Evolutionary conservation across 1,140 invertebrate species (phyloP).

Genomic region (Drosophila pachea): DNA sequence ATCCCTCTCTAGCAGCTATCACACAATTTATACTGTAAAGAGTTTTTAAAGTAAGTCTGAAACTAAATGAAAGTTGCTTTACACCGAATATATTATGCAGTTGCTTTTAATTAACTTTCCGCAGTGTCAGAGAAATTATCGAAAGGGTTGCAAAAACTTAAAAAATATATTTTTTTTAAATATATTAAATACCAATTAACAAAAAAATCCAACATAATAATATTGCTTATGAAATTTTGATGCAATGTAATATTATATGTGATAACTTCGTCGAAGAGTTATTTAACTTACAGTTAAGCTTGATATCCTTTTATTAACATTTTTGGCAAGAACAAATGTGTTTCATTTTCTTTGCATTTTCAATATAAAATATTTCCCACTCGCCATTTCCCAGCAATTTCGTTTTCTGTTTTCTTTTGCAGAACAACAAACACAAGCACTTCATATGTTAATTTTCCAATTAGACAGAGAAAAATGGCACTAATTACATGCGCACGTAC

Average conservation of each 20-base stretch:
- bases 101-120: background rate
- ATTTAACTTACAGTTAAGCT: background rate
- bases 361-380: slow-evolving; percentile 17
- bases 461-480: slow-evolving; percentile 72
- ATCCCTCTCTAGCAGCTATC: background rate
- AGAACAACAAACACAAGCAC: slow-evolving; percentile 58
- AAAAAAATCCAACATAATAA: too few relatives aligned
- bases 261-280: too few relatives aligned
- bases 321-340: slow-evolving; percentile 45
- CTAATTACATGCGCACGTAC: slow-evolving; percentile 70
- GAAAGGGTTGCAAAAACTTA: background rate
- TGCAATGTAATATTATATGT: too few relatives aligned
- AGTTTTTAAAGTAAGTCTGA: slow-evolving; percentile 9
- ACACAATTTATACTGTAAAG: background rate
- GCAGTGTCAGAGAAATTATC: too few relatives aligned
- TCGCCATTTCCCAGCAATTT: slow-evolving; percentile 17
- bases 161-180: background rate
- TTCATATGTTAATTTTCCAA: slow-evolving; percentile 78
- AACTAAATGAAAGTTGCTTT: background rate
- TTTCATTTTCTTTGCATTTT: slow-evolving; percentile 26
- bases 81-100: slow-evolving; percentile 2
- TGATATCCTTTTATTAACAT: background rate
- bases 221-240: too few relatives aligned
- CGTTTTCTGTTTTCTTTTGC: slow-evolving; percentile 13
- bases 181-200: background rate